Percentiles rank a stretch among this genome's conserved stretches.
These are phyloP conservation scores for Prionailurus viverrinus DNA, from an alignment of 2,113 vertebrate species.

Conservation along the genomic window DNA sequence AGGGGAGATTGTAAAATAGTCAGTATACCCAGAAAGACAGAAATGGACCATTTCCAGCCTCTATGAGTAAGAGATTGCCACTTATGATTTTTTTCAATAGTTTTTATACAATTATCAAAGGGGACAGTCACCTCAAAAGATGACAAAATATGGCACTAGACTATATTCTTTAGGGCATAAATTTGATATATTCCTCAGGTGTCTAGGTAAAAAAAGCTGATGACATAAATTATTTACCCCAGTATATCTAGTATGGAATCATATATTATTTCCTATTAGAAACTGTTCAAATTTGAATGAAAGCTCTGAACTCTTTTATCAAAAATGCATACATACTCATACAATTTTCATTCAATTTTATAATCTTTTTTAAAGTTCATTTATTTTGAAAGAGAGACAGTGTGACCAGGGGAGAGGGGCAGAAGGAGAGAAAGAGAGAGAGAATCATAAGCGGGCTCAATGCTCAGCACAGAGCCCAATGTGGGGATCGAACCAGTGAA, in stretches of 20 bases:
- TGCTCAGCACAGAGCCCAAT: no score
- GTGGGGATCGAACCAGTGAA: no score
- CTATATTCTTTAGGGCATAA: not conserved
- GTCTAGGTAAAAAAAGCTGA: not conserved
- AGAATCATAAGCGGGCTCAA: no score
- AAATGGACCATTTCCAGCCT: not conserved
- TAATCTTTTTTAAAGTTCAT: not conserved
- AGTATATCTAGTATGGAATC: not conserved
- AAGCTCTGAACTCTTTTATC: not conserved
- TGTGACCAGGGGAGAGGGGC: no score
- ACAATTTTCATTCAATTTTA: not conserved
- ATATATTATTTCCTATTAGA: not conserved
- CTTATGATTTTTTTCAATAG: not conserved
- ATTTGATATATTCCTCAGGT: not conserved
- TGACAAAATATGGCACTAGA: not conserved
- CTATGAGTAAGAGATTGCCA: not conserved
- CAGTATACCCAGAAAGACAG: not conserved
- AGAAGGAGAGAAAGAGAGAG: no score
- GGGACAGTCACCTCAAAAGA: not conserved
- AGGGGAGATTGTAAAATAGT: not conserved
- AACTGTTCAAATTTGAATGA: not conserved
- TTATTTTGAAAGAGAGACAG: no score
- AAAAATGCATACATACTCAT: not conserved
- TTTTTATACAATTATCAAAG: not conserved
- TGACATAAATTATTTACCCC: not conserved